Base-by-base conservation (phyloP, 2,888 invertebrate genomes). In the Muscina levida region DNA sequence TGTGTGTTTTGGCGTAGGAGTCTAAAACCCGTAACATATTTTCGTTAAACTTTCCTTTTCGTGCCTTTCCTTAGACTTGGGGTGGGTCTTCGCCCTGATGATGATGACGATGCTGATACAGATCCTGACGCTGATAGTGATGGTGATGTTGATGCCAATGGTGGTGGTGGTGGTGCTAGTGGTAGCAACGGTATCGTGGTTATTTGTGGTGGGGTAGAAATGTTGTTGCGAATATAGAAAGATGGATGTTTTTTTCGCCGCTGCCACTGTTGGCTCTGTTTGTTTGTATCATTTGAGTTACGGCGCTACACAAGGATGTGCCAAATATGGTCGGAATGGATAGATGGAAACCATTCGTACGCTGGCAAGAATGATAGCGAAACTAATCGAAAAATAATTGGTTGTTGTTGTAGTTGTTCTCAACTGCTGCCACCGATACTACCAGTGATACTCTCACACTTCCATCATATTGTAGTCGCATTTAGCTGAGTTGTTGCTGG, bases 341-440 rank as follows among this genome's bases (percentile, higher is more conserved):
- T 48, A 48, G 26, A 42, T 56, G 62, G 51, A 57, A 73, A 80
- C 76, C 74, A 74, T 67, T 81, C 72, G 77, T 67, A 77, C 72
- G 57, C 77, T 81, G 81, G 77, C 81, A 81, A 86, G 85, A 88
- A 87, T 88, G 88, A 89, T 88, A 89, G 88, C 88, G 88, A 86
- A 89, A 89, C 88, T 89, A 88, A 88, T 89, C 88, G 88, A 88
- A 88, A 89, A 88, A 89, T 88, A 88, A 88, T 88, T 89, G 89
- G 87, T 88, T 86, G 87, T 84, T 82, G 82, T 81, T 77, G 75
- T 87, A 88, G 87, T 86, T 84, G 85, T 83, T 79, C 79, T 72
- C 72, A 76, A 74, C 57, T 82, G 56, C 72, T 74, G 48, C 74
- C 56, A 62, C 82, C 77, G 72, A 83, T 75, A 77, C 73, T 17